Evolutionary conservation across 2,888 invertebrate genomes (phyloP).

Genomic region (Malthinus seriepunctatus): DNA sequence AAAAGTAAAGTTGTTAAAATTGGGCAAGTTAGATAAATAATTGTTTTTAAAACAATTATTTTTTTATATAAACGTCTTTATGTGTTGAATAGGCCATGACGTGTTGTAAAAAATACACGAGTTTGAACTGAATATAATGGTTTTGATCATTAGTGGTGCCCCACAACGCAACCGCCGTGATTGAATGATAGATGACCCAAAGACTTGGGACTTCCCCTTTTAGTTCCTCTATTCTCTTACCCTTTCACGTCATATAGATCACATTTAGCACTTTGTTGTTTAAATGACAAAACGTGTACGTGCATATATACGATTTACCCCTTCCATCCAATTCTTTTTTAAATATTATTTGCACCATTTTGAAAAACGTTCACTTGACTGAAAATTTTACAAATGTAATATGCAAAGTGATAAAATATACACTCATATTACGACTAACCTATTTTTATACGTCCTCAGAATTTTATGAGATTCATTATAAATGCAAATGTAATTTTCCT

Average conservation of each 20-base stretch:
- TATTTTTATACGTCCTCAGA: conserved; percentile 30
- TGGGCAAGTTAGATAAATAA: too few relatives aligned
- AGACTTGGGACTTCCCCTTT: conserved; percentile 33
- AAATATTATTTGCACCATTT: conserved; percentile 6
- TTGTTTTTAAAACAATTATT: conserved; percentile 35
- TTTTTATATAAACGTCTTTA: conserved; percentile 30
- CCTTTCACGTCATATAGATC: conserved; percentile 24
- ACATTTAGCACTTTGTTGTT: conserved; percentile 26
- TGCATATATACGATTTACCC: conserved; percentile 16
- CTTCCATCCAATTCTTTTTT: not conserved
- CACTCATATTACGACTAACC: conserved; percentile 27
- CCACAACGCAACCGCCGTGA: conserved; percentile 39
- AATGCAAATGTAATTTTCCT: conserved; percentile 31
- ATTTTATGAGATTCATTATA: conserved; percentile 30
- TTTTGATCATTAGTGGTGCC: conserved; percentile 42
- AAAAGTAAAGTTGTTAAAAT: too few relatives aligned
- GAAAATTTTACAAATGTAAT: conserved; percentile 23
- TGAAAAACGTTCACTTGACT: conserved; percentile 18
- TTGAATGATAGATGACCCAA: conserved; percentile 45
- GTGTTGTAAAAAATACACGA: conserved; percentile 38
- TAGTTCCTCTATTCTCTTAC: conserved; percentile 25
- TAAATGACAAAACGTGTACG: conserved; percentile 26
- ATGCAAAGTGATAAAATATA: conserved; percentile 29
- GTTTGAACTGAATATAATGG: conserved; percentile 43
- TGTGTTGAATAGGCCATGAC: conserved; percentile 37